A percentile compares a stretch with the other conserved stretches of the same genome.
These are phyloP conservation scores for Holocentrus rufus DNA, from an alignment of 2,797 vertebrate genomes.

Conservation along the genomic window DNA sequence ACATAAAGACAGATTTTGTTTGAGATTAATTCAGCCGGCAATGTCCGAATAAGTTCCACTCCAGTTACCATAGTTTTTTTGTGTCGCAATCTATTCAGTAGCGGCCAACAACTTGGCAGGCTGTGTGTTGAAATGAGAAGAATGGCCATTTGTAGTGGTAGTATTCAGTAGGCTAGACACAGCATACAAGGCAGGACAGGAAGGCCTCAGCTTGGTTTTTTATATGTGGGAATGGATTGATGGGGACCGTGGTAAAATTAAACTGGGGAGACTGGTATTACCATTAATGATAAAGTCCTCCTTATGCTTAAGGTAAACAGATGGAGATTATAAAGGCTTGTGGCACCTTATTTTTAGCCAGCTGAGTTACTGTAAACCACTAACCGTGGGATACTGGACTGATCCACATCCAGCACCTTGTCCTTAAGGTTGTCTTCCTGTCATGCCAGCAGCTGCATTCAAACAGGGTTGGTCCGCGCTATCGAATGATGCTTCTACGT, in stretches of 20 bases:
- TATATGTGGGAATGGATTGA: constrained; percentile 43
- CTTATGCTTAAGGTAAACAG: background rate
- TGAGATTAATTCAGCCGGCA: constrained; percentile 59
- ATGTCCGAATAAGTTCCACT: constrained; percentile 75
- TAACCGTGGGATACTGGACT: constrained; percentile 4
- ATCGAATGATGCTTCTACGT: constrained; percentile 77
- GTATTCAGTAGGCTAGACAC: constrained; percentile 52
- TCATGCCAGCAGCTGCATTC: constrained; percentile 39
- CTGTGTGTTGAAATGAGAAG: constrained; percentile 51
- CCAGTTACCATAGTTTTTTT: constrained; percentile 72
- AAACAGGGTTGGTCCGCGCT: constrained; percentile 72
- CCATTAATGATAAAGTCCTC: background rate
- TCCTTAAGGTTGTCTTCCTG: constrained; percentile 2
- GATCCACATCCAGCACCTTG: background rate
- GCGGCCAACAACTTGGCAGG: constrained; percentile 63
- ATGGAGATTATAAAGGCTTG: constrained; percentile 24
- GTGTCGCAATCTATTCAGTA: constrained; percentile 64
- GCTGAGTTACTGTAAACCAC: constrained; percentile 1
- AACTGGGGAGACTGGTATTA: background rate
- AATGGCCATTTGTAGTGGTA: constrained; percentile 66
- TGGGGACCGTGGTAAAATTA: background rate
- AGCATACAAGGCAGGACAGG: constrained; percentile 17
- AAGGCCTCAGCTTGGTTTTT: constrained; percentile 8
- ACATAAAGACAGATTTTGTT: constrained; percentile 56
- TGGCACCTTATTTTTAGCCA: constrained; percentile 28